Percentiles rank a stretch among this genome's conserved stretches.
These are phyloP conservation scores for Trachelus iudaicus DNA, from an alignment of 2,888 invertebrate genomes.

Conservation along the genomic window DNA sequence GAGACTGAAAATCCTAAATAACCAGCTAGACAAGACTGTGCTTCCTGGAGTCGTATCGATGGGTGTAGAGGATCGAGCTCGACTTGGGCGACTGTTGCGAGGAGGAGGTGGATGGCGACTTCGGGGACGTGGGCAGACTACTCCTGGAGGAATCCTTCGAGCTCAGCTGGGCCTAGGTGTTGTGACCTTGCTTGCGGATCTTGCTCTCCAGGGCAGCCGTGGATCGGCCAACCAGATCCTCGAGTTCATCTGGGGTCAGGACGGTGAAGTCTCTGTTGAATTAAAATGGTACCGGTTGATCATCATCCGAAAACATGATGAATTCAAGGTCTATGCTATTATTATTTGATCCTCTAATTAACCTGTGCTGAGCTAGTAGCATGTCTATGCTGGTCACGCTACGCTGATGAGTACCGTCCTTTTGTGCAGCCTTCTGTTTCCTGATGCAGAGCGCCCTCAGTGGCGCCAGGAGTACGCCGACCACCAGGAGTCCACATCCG, in stretches of 20 bases:
- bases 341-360: slow-evolving; percentile 40
- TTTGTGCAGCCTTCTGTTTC: slow-evolving; percentile 67
- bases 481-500: slow-evolving; percentile 73
- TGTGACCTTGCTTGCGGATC: slow-evolving; percentile 58
- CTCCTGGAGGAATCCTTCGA: slow-evolving; percentile 45
- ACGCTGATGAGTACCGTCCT: slow-evolving; percentile 66
- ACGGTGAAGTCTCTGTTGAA: slow-evolving; percentile 61
- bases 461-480: slow-evolving; percentile 74
- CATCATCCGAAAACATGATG: neutral
- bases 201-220: slow-evolving; percentile 67
- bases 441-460: slow-evolving; percentile 77
- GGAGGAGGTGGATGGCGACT: slow-evolving; percentile 56
- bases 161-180: slow-evolving; percentile 58
- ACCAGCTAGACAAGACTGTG: slow-evolving; percentile 55
- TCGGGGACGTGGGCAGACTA: slow-evolving; percentile 51
- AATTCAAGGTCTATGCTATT: neutral
- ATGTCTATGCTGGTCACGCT: slow-evolving; percentile 70
- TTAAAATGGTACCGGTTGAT: neutral
- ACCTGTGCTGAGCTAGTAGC: slow-evolving; percentile 68
- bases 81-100: slow-evolving; percentile 58
- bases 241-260: slow-evolving; percentile 71
- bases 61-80: slow-evolving; percentile 59
- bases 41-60: slow-evolving; percentile 59
- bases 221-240: slow-evolving; percentile 69
- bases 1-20: neutral